Evolutionary conservation across 1,140 invertebrate genomes (phyloP), one percentile per base, ranked within the genome.

Genomic region (Drosophila persimilis): DNA sequence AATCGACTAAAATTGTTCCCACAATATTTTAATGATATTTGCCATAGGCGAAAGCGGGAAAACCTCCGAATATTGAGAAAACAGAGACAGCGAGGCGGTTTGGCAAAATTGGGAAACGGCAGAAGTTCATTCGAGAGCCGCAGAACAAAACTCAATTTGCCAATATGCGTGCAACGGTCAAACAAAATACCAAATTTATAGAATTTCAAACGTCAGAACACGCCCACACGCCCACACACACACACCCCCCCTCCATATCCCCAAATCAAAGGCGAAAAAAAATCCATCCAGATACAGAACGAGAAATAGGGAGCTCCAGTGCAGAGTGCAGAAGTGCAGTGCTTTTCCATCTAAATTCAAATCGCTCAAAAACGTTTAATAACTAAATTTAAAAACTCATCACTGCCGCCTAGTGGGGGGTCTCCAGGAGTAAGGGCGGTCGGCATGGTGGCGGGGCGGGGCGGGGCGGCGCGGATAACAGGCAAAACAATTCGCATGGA

Each of bases 161-260:
- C 69, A 73, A 84, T 65, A 80, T 77, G 70, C 62, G 54, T 46
- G 46, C 62, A 59, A 77, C 64, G 62, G 46, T 52, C 80, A 86
- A 86, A 85, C 81, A 80, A 85, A 85, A 85, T 77, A 80, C 59
- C 73, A 85, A 80, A 85, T 85, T 85, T 80, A 85, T 86, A 85
- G 80, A 85, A 85, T 85, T 85, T 80, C 54, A 67, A 71, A 79
- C 72, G 62, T 26, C 76, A 66, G 44, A 77, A 67, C 29, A 6
- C 44, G 17, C 29, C 41, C 50, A 22, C 46, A 17, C 29, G 26
- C 8, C n/a, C 9, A 9, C 9, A 11, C 22, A 26, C 20, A 6
- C 6, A 8, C 24, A 11, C 29, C 17, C 17, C 17, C 17, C 17
- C 17, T 17, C 1, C 17, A 17, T 17, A 1, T 17, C 17, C 17